phyloP scores from a whole-genome alignment of 2,113 vertebrate genomes.

The Lates calcarifer region DNA sequence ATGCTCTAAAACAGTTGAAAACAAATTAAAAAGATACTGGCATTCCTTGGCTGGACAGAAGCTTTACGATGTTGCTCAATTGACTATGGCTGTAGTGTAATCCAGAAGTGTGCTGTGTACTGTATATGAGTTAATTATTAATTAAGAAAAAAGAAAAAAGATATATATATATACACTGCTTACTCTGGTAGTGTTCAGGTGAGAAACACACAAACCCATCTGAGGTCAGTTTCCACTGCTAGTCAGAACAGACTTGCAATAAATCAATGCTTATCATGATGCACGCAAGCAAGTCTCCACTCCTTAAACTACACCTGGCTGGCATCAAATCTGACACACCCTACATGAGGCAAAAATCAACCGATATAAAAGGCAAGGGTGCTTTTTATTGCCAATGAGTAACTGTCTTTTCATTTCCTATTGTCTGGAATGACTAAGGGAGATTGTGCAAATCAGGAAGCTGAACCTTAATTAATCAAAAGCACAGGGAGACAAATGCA shows the following conservation, averaged over 20 bases:
- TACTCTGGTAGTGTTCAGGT: background rate
- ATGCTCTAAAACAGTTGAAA: conserved; percentile 21
- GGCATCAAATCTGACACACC: conserved; percentile 45
- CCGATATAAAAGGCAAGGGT: background rate
- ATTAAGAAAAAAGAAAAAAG: background rate
- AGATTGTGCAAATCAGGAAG: conserved; percentile 14
- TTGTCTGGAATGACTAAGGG: conserved; percentile 39
- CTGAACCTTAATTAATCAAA: background rate
- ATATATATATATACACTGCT: background rate
- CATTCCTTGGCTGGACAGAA: background rate
- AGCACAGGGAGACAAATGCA: background rate
- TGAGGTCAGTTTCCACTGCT: background rate
- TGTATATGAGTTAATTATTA: conserved; percentile 47
- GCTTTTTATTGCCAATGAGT: conserved; percentile 48
- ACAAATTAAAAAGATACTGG: background rate
- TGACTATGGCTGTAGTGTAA: conserved; percentile 17
- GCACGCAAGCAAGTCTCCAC: conserved; percentile 19
- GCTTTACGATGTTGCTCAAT: conserved; percentile 9
- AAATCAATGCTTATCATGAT: conserved; percentile 38
- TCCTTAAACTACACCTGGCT: conserved; percentile 32
- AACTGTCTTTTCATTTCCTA: conserved; percentile 37
- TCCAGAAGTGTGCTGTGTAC: background rate
- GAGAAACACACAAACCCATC: background rate
- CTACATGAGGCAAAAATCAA: conserved; percentile 16
- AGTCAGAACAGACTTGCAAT: conserved; percentile 11